Evolutionary conservation across 2,113 vertebrate species (phyloP), one percentile per base, ranked within the genome.

Genomic region (Anseranas semipalmata): DNA sequence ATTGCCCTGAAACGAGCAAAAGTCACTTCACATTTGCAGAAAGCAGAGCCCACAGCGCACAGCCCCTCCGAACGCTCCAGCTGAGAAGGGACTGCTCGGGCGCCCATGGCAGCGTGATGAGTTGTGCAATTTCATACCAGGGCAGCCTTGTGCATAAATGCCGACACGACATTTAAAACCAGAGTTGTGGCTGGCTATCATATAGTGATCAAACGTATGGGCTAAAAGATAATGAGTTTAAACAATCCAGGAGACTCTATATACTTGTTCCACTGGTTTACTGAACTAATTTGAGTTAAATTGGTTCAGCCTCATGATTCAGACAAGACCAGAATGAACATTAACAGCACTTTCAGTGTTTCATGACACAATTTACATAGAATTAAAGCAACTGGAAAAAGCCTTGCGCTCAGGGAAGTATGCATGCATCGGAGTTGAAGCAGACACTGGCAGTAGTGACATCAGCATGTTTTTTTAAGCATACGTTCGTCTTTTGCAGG

Each of bases 401-500:
- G 65, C 48, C 88, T 89, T 90, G 88, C 28, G 19, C 93, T 82
- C 70, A 28, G 85, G 66, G 84, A 94, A 71, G 86, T 67, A 67
- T 71, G 76, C 66, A 81, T 24, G 85, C 72, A 77, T 77, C 2
- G 35, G 85, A 88, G 80, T 59, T 76, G 85, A 94, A 95, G 79
- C 93, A 91, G 92, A 90, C 96, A 93, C 95, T 90, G 88, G 93
- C 96, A 94, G 88, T 55, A 59, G 92, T 97, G 96, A 97, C 96
- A 97, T 96, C 96, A 97, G 96, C 96, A 93, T 93, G 95, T 93
- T 96, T 96, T 96, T 96, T 96, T 84, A 96, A 93, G 96, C 83
- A 92, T 89, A 88, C 93, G 79, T 94, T 97, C 76, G 95, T 96
- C 95, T 97, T 97, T 97, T 96, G 88, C 96, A 96, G 93, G 88